These are phyloP conservation scores for Maconellicoccus hirsutus DNA, from an alignment of 1,140 invertebrate genomes.

Conservation along the genomic window DNA sequence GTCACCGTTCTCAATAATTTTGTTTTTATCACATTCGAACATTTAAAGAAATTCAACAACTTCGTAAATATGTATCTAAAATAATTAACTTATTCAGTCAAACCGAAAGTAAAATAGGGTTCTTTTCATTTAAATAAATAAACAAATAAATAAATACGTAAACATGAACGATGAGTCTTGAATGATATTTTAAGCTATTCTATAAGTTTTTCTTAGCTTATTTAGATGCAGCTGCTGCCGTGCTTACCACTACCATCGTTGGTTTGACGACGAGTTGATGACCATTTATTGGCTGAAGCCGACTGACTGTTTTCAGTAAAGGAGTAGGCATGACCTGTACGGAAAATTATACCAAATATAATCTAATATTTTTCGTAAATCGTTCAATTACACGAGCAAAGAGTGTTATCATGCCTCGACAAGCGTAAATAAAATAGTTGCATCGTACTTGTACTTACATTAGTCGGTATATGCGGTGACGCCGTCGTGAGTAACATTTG, in stretches of 20 bases:
- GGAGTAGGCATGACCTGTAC: conserved; percentile 12
- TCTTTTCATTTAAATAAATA: not conserved
- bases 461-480: not conserved
- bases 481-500: conserved; percentile 11
- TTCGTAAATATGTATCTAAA: not conserved
- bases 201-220: not conserved
- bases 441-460: not conserved
- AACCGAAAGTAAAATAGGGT: not conserved
- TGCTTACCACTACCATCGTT: not conserved
- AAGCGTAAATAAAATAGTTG: no score
- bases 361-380: no score
- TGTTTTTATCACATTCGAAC: not conserved
- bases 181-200: not conserved
- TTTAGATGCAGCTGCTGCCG: conserved; percentile 1
- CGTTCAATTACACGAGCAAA: no score
- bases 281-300: conserved; percentile 1
- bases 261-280: conserved; percentile 6
- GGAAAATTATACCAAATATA: no score
- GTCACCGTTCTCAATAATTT: not conserved
- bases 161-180: not conserved
- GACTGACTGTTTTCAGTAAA: not conserved
- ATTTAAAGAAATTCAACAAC: conserved; percentile 1
- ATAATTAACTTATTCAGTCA: not conserved
- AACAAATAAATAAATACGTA: not conserved
- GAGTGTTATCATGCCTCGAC: no score